phyloP scores from a whole-genome alignment of 1,140 invertebrate genomes.

The Brachionus rotundiformis region DNA sequence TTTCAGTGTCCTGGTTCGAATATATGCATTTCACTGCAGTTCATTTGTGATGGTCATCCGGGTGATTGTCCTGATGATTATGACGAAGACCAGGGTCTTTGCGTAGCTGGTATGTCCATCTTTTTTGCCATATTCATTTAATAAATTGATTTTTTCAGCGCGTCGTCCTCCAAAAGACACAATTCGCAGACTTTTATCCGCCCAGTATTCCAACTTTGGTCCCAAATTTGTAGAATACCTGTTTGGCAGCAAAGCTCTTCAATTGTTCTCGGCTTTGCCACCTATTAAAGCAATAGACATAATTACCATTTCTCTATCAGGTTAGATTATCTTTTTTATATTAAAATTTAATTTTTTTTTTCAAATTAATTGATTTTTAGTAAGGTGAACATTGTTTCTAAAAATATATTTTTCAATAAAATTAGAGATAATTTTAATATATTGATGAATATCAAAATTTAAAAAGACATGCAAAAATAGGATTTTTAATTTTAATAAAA shows the following conservation, averaged over 20 bases:
- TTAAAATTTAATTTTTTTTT: background rate
- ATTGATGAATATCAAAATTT: too few relatives aligned
- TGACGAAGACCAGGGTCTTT: constrained; percentile 49
- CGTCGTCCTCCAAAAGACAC: constrained; percentile 43
- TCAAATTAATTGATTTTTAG: too few relatives aligned
- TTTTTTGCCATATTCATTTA: background rate
- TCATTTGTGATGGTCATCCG: constrained; percentile 50
- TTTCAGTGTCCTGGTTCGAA: constrained; percentile 48
- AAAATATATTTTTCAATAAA: too few relatives aligned
- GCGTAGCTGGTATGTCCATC: constrained; percentile 7
- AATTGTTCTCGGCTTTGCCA: background rate
- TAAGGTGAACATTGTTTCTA: too few relatives aligned
- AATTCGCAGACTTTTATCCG: constrained; percentile 14
- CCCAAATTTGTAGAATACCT: constrained; percentile 46
- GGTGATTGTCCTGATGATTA: constrained; percentile 51
- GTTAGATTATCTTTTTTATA: background rate
- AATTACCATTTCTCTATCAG: constrained; percentile 39
- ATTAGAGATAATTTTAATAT: too few relatives aligned
- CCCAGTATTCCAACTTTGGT: constrained; percentile 31
- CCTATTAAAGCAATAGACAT: constrained; percentile 29
- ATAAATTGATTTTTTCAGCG: constrained; percentile 11
- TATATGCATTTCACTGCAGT: constrained; percentile 48
- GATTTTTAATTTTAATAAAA: too few relatives aligned
- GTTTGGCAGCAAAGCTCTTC: constrained; percentile 33
- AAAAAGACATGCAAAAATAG: too few relatives aligned